Evolutionary conservation across 53 echinoderm and acorn worm genomes (phyloP), one percentile per base, ranked within the genome.

Genomic region (Henricia sp.): DNA sequence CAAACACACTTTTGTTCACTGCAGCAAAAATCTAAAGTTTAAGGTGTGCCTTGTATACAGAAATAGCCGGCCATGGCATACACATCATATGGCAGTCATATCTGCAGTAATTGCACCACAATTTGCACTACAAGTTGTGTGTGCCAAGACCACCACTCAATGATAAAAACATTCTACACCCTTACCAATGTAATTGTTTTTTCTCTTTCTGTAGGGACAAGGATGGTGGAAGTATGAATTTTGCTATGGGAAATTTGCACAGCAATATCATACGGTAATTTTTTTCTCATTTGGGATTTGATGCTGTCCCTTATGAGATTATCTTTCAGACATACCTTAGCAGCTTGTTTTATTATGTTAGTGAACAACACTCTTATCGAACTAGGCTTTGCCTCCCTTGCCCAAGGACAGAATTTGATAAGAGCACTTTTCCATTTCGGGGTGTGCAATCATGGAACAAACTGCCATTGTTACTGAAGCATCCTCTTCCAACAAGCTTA

Each of bases 171-270:
- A n/a, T n/a, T n/a, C 9, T 26, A 44, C 23, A 11, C 2, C 10
- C 24, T 17, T 16, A 42, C 0, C 43, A 23, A 72, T 6, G 25
- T 48, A 10, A 0, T 53, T 29, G 25, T 16, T 40, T 4, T 50
- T 57, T 44, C 50, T 86, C 16, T 20, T 33, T n/a, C 12, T 39
- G 2, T 38, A 92, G 92, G 95, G 95, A 19, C 83, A 88, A 71
- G 93, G 93, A 37, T 95, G 95, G 95, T 95, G 95, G 95, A 93
- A 88, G 62, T 95, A 93, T 86, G 93, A 93, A 41, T 95, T 95
- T 67, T 95, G 95, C 44, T 95, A 95, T 86, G 90, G 93, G 17
- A 93, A 93, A 77, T 91, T 70, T 82, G 95, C 93, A 38, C 93
- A 89, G 54, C 95, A 95, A 56, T 95, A 93, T 70, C 95, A 95